These are phyloP conservation scores for Sterna hirundo DNA, from an alignment of 2,113 vertebrate species.

Conservation along the genomic window DNA sequence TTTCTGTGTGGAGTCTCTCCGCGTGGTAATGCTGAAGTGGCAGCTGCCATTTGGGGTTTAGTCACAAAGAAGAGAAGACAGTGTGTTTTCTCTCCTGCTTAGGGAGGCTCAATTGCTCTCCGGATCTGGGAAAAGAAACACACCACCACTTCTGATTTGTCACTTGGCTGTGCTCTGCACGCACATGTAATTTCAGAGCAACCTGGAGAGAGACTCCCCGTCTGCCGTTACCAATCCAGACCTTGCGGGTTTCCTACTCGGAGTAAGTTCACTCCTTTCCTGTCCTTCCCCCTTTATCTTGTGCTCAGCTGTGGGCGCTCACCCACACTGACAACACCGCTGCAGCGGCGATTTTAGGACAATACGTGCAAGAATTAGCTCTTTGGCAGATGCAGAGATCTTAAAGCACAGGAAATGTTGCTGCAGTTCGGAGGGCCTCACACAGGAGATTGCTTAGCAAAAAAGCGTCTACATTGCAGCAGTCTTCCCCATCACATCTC, in stretches of 20 bases:
- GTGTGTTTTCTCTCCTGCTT: background rate
- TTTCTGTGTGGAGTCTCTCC: background rate
- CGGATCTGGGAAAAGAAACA: background rate
- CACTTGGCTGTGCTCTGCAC: background rate
- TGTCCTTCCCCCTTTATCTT: background rate
- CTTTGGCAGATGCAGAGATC: background rate
- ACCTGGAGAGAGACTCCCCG: background rate
- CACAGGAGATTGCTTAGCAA: background rate
- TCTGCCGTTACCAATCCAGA: background rate
- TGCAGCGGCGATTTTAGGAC: background rate
- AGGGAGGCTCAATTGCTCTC: background rate
- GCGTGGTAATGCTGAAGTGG: background rate
- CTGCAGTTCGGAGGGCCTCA: background rate
- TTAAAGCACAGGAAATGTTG: background rate
- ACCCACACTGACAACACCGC: fast-evolving
- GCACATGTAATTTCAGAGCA: background rate
- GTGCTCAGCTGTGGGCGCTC: background rate
- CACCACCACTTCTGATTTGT: background rate
- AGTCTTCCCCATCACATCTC: background rate
- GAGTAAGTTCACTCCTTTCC: background rate
- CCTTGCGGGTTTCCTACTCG: background rate
- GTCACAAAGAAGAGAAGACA: background rate
- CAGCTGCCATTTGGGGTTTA: background rate
- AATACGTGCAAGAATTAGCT: background rate
- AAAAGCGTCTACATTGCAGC: background rate